Evolutionary conservation across 2,797 vertebrate genomes (phyloP), one percentile per base, ranked within the genome.

Genomic region (Leucoraja ocellata): DNA sequence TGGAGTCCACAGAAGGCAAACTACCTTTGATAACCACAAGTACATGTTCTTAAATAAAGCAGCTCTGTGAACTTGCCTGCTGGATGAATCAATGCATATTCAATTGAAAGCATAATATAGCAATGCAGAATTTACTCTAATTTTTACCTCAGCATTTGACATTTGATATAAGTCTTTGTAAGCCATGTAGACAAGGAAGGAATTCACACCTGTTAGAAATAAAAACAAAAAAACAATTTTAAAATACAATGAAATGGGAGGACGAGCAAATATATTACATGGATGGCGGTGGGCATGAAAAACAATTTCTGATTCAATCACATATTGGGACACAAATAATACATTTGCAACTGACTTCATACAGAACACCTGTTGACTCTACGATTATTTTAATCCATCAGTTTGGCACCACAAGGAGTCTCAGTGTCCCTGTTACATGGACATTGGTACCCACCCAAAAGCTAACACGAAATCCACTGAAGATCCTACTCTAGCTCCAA

Each of bases 121-220:
- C 21, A 25, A 23, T 39, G 39, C 46, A 54, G 71, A 11, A 54
- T 92, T 76, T n/a, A 88, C n/a, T 36, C 63, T 86, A 11, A 39
- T 21, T 13, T 91, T 96, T 97, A 99, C 99, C 98, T 99, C 98
- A 0, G 97, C 99, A 96, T 98, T 99, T 93, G 96, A 98, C 97
- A 99, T 97, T 96, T 99, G 99, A 96, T 98, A 99, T 94, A 98
- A 96, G 96, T 99, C 98, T 96, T 99, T 99, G 95, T 98, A 99
- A 93, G 98, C 98, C 99, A 99, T 99, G 96, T 99, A 98, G 95
- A 99, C 98, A 96, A 99, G 98, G 97, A 99, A 99, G 4, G 98
- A 98, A 95, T 99, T 99, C 94, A 99, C 95, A 21, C 99, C 99
- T 99, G 95, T 74, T 46, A n/a, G 39, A 28, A 16, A 73, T 54